These are phyloP conservation scores for Aleiodes leptofemur DNA, from an alignment of 2,888 invertebrate genomes.

Conservation along the genomic window DNA sequence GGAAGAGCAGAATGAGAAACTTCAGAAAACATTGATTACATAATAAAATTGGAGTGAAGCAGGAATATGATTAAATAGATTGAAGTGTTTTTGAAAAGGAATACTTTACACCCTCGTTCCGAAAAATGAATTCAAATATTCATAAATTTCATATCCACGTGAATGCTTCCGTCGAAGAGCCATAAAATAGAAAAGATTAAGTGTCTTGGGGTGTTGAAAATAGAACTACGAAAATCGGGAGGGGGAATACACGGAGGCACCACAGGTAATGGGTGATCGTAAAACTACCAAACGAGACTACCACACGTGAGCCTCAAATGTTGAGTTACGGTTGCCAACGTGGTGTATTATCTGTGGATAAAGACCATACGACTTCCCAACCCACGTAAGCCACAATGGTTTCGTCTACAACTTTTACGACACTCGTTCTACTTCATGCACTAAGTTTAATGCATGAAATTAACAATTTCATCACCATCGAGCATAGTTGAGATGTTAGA, in stretches of 20 bases:
- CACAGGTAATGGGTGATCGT: conserved; percentile 30
- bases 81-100: too few relatives aligned
- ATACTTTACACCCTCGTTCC: neutral
- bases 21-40: too few relatives aligned
- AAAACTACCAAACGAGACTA: conserved; percentile 32
- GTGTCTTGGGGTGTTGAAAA: conserved; percentile 30
- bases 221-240: neutral
- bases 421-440: conserved; percentile 13
- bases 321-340: conserved; percentile 23
- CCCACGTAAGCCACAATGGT: conserved; percentile 16
- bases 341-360: conserved; percentile 25
- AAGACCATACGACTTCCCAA: neutral
- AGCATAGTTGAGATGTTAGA: neutral
- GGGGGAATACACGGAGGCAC: neutral
- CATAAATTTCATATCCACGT: neutral
- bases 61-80: too few relatives aligned
- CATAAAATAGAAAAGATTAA: conserved; percentile 19
- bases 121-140: conserved; percentile 15
- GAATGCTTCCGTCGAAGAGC: conserved; percentile 7
- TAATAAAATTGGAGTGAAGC: too few relatives aligned
- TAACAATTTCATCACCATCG: conserved; percentile 1
- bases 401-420: conserved; percentile 33
- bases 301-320: conserved; percentile 29
- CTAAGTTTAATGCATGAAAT: too few relatives aligned
- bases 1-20: too few relatives aligned